Evolutionary conservation across 2,888 invertebrate species (phyloP), one percentile per base, ranked within the genome.

Genomic region (Yponomeuta sedellus): DNA sequence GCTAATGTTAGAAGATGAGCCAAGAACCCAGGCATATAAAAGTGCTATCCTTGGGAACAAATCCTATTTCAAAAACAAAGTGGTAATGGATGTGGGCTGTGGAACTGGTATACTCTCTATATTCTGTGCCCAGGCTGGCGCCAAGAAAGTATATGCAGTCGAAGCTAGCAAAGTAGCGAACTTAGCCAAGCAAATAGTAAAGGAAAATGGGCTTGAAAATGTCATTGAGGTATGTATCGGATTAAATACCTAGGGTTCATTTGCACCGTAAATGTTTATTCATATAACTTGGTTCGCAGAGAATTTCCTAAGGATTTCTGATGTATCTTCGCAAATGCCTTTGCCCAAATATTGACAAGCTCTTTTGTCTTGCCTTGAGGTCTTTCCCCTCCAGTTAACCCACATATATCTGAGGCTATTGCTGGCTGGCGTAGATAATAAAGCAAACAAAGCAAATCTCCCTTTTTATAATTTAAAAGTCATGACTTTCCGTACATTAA

Each of bases 81-180:
- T 94, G 66, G 96, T 98, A 0, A 92, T 98, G 89, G 97, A 97
- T 86, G 94, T 97, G 65, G 97, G 97, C 1, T 95, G 96, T 69
- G 97, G 97, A 1, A 96, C 96, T 20, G 97, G 98, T 34, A 96
- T 99, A 72, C 86, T 99, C 34, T 97, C 98, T 1, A 89, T 98
- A 75, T 97, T 97, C 83, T 97, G 97, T 82, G 98, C 97, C 57
- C 86, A 95, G 84, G 97, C 97, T 40, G 98, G 98, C n/a, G 98
- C 98, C 6, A 93, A 93, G 67, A 94, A 94, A 81, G 97, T 97
- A 0, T 97, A 94, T 81, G 96, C 97, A 10, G 93, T 97, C 0
- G 97, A 97, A 92, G 97, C 96, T 2, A 96, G 96, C 74, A 92
- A 93, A 70, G 82, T 95, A 56, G 94, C 94, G 5, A 84, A 89